phyloP scores from a whole-genome alignment of 2,888 invertebrate species.

The Seira sanloemensis region DNA sequence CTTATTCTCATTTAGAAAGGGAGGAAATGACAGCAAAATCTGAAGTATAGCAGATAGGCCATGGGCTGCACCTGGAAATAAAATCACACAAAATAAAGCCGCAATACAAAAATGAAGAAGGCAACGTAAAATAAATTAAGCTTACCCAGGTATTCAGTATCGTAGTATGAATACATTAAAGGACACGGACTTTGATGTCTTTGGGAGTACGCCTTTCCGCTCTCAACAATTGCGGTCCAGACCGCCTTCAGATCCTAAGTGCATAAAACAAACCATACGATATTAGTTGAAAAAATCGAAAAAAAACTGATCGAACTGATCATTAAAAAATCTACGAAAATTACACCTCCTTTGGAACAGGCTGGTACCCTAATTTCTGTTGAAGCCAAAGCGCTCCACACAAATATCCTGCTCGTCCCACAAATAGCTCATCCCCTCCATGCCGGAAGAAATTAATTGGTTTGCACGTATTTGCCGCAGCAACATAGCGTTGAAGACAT shows the following conservation, averaged over 20 bases:
- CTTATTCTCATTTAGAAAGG: slow-evolving; percentile 79
- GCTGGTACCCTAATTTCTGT: slow-evolving; percentile 67
- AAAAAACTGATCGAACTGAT: background rate
- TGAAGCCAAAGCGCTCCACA: slow-evolving; percentile 85
- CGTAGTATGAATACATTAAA: slow-evolving; percentile 87
- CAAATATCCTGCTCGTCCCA: slow-evolving; percentile 89
- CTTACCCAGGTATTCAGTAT: slow-evolving; percentile 85
- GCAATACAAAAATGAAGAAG: background rate
- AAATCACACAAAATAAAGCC: background rate
- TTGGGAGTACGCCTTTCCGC: slow-evolving; percentile 83
- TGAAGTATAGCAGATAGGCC: slow-evolving; percentile 83
- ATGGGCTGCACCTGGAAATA: slow-evolving; percentile 78
- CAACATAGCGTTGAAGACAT: slow-evolving; percentile 76
- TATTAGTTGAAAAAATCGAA: slow-evolving; percentile 65
- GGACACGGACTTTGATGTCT: slow-evolving; percentile 80
- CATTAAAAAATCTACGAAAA: too few species aligned
- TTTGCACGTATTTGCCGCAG: slow-evolving; percentile 77
- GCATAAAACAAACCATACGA: slow-evolving; percentile 72
- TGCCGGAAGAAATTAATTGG: slow-evolving; percentile 78
- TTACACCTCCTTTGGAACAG: slow-evolving; percentile 64
- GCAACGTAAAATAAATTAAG: slow-evolving; percentile 74
- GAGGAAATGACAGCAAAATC: slow-evolving; percentile 80
- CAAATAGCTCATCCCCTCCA: slow-evolving; percentile 88
- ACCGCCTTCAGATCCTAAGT: slow-evolving; percentile 79
- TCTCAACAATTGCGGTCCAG: slow-evolving; percentile 83